phyloP scores from a whole-genome alignment of 2,888 invertebrate species.

The Tillus elongatus region DNA sequence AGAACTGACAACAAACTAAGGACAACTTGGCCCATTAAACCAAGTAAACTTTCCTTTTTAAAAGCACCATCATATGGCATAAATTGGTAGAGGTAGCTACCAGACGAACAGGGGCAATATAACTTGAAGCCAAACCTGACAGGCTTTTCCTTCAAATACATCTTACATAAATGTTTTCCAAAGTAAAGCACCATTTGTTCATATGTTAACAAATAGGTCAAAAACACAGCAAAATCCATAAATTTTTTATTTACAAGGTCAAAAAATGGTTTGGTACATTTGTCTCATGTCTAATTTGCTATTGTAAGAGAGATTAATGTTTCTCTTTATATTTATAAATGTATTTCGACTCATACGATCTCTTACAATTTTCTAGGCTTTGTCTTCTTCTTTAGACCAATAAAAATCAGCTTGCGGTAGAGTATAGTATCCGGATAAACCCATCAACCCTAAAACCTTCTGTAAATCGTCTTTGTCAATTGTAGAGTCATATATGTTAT shows the following conservation, averaged over 20 bases:
- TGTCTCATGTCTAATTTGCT: conserved; percentile 10
- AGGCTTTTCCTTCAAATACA: conserved; percentile 4
- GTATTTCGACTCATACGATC: conserved; percentile 7
- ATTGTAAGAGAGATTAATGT: conserved; percentile 12
- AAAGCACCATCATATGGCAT: conserved; percentile 14
- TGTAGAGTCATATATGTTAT: too few relatives aligned
- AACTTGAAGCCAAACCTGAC: conserved; percentile 13
- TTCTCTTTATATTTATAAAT: conserved; percentile 11
- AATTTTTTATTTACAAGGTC: conserved; percentile 11
- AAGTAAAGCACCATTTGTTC: conserved; percentile 4
- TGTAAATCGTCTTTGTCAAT: too few relatives aligned
- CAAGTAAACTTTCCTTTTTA: neutral
- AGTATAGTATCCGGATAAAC: too few relatives aligned
- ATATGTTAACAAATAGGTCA: conserved; percentile 6
- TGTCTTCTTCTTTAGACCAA: conserved; percentile 8
- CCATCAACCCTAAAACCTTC: too few relatives aligned
- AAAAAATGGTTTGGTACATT: conserved; percentile 9
- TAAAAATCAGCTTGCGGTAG: conserved; percentile 4
- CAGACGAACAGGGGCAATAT: conserved; percentile 15
- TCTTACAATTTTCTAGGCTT: neutral
- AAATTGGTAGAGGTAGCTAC: conserved; percentile 13
- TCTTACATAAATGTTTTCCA: neutral
- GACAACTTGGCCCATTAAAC: neutral
- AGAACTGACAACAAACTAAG: neutral
- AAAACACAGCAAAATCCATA: conserved; percentile 7